These are phyloP conservation scores for Cryptus viduatorius DNA, from an alignment of 2,888 invertebrate species.

Conservation along the genomic window DNA sequence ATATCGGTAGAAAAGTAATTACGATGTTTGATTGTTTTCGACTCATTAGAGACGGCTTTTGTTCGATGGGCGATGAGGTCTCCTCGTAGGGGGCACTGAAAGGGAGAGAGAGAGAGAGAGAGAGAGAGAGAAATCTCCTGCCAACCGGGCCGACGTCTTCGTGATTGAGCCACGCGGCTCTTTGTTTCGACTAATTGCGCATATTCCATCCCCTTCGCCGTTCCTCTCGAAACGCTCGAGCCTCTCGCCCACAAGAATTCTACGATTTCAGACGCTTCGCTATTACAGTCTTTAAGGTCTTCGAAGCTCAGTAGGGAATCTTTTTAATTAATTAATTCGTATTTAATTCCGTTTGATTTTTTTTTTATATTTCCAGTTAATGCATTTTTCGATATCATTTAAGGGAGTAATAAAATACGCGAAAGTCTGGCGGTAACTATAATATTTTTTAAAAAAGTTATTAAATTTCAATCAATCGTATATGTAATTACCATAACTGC, in stretches of 20 bases:
- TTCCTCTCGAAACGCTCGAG: constrained; percentile 29
- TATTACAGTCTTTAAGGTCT: constrained; percentile 35
- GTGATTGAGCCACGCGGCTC: constrained; percentile 64
- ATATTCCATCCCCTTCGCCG: constrained; percentile 45
- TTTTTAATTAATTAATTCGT: constrained; percentile 55
- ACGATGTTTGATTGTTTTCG: constrained; percentile 63
- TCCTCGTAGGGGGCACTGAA: constrained; percentile 58
- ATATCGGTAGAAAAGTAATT: constrained; percentile 55
- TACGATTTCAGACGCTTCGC: constrained; percentile 21
- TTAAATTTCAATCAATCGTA: constrained; percentile 5
- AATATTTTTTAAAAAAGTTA: not conserved
- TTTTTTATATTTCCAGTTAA: constrained; percentile 42
- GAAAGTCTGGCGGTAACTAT: no score
- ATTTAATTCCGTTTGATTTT: constrained; percentile 48
- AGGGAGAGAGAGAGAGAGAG: not conserved
- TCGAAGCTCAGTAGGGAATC: constrained; percentile 22
- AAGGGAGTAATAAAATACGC: not conserved
- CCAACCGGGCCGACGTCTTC: constrained; percentile 55
- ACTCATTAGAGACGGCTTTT: constrained; percentile 61
- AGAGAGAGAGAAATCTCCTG: constrained; percentile 40
- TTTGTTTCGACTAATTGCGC: constrained; percentile 74
- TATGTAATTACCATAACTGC: no score
- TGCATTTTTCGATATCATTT: not conserved
- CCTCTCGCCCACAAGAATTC: constrained; percentile 14
- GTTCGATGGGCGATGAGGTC: constrained; percentile 21